Base-by-base conservation (phyloP, 2,888 invertebrate genomes). In the Orthonychiurus folsomi region DNA sequence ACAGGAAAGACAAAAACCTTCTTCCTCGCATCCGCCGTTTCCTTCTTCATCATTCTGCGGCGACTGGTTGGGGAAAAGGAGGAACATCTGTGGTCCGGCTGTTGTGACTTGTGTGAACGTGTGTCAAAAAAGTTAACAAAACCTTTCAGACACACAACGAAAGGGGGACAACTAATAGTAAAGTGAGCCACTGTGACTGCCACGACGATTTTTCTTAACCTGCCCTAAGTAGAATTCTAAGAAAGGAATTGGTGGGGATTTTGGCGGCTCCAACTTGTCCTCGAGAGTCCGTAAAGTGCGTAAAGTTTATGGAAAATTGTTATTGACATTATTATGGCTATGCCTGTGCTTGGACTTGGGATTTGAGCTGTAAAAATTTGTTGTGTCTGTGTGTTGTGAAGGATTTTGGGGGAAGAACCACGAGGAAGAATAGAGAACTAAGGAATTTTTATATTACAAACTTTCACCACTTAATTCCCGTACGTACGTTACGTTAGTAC, bases 71-170 rank as follows among this genome's bases (percentile, higher is more conserved):
- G n/a, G n/a, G n/a, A n/a, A n/a, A n/a, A n/a, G n/a, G n/a, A n/a
- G n/a, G 5, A 37, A 37, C 37, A 37, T 37, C 37, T 37, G 37
- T 37, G 37, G 37, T 37, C 37, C 37, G 37, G 37, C 37, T 37
- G 37, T 37, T 37, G 37, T 37, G 37, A 37, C 37, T 37, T 37
- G 37, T 37, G 37, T 37, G 37, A 37, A 37, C 37, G 37, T 37
- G 37, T 37, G 37, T 37, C 37, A 37, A 37, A 37, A n/a, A 37
- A 37, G 37, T 37, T 37, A 37, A 37, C 37, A 37, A 37, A 37
- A 37, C 37, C 37, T 37, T 37, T 37, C 37, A 37, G 37, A 37
- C 37, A 15, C 37, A 37, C 37, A 37, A n/a, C n/a, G n/a, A n/a
- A n/a, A n/a, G n/a, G n/a, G n/a, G n/a, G n/a, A n/a, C n/a, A n/a